Evolutionary conservation across 2,797 vertebrate genomes (phyloP).

Genomic region (Eurystomus glaucurus): DNA sequence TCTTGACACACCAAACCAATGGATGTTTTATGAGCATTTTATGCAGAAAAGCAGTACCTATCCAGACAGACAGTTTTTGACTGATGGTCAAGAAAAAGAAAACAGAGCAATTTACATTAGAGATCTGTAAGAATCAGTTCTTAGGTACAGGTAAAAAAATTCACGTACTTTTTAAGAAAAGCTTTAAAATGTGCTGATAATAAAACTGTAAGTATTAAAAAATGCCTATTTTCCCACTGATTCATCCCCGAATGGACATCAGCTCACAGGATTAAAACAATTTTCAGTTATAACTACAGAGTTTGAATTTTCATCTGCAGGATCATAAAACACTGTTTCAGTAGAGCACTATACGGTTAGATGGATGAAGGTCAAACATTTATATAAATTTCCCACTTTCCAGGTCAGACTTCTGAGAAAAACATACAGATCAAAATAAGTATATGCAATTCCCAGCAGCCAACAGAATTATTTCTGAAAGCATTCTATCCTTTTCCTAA

Average conservation of each 20-base stretch:
- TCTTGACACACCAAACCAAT: background rate
- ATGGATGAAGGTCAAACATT: background rate
- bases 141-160: background rate
- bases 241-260: background rate
- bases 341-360: background rate
- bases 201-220: background rate
- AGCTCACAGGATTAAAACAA: background rate
- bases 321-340: background rate
- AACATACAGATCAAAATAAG: background rate
- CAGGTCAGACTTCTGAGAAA: background rate
- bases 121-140: background rate
- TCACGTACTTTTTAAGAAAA: background rate
- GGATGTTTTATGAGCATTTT: background rate
- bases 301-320: background rate
- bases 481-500: slow-evolving; percentile 13
- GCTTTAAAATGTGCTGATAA: background rate
- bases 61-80: background rate
- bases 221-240: background rate
- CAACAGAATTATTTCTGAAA: slow-evolving; percentile 17
- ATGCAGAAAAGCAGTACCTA: background rate
- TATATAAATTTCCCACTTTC: background rate
- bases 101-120: background rate
- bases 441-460: background rate
- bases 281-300: background rate
- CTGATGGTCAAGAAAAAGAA: background rate